Base-by-base conservation (phyloP, 1,140 invertebrate genomes). In the Pseudomyrmex dendroicus region DNA sequence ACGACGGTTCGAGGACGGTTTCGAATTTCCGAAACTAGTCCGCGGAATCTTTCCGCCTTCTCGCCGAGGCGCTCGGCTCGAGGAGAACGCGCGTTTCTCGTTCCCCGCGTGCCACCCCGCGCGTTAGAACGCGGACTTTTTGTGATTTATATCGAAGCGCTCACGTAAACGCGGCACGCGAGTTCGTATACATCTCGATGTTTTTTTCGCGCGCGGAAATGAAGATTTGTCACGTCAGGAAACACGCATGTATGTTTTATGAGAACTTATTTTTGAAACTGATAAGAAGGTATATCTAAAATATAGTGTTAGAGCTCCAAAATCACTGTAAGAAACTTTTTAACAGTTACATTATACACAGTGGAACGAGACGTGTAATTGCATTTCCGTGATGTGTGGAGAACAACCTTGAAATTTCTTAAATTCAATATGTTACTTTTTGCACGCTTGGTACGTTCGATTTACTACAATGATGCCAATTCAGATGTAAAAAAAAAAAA, bases 1-100 rank as follows among this genome's bases (percentile, higher is more conserved):
- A 91, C 88, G 87, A 84, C 76, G 88, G 76, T 57, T 35, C 64
- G 64, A 68, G 64, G 44, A 70, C 64, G 76, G 76, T 78, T 78
- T 78, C 76, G 76, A 70, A 66, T 78, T 78, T 78, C 76, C 76
- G 54, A 78, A 78, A 78, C 76, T 78, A 64, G 76, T 78, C 76
- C 22, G 64, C 64, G 64, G 76, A 78, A 68, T 70, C 13, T 17
- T 57, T 35, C 35, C 35, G 35, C 35, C 46, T 3, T 13, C 48
- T 22, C 66, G 17, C 8, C 44, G 12, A 50, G 25, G 25, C 12
- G 25, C 54, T 20, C 70, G 5, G 20, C 46, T 74, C 48, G 61
- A 17, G 13, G 22, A 54, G 12, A 46, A 3, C 15, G 35, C 52
- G 15, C 44, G 64, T 56, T 70, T 22, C 22, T 68, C 63, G 25